These are phyloP conservation scores for Threskiornis aethiopicus DNA, from an alignment of 2,797 vertebrate species.

Conservation along the genomic window DNA sequence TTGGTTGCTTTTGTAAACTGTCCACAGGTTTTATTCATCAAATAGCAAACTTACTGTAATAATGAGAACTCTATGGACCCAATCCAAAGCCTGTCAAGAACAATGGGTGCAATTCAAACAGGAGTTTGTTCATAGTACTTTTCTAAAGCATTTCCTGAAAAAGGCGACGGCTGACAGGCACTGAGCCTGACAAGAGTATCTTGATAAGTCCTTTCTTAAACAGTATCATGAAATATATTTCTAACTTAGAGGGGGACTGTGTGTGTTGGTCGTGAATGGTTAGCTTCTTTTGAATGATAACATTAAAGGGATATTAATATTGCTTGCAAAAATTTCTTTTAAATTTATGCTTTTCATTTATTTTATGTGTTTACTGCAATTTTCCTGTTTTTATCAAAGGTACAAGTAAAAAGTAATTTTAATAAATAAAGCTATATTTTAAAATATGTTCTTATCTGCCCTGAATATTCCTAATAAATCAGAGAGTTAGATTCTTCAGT, in stretches of 20 bases:
- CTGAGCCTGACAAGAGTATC: not conserved
- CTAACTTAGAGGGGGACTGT: rapidly evolving
- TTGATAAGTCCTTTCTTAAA: not conserved
- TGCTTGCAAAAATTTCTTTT: not conserved
- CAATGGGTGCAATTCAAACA: not conserved
- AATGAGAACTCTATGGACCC: not conserved
- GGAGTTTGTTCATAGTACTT: not conserved
- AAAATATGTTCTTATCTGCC: not conserved
- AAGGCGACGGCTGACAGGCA: not conserved
- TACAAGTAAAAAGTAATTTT: not conserved
- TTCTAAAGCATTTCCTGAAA: not conserved
- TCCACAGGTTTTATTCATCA: not conserved
- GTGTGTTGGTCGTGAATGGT: not conserved
- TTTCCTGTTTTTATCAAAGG: not conserved
- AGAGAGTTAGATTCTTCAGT: not conserved
- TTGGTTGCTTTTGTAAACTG: not conserved
- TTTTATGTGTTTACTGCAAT: not conserved
- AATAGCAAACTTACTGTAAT: not conserved
- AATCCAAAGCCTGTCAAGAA: not conserved
- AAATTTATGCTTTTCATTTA: not conserved
- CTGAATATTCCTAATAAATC: not conserved
- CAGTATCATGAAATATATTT: not conserved
- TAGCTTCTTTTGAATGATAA: not conserved
- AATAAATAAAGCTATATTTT: not conserved
- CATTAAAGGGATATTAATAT: not conserved